Conservation (phyloP, 2,797 vertebrate genomes). For the Gouania willdenowi region DNA sequence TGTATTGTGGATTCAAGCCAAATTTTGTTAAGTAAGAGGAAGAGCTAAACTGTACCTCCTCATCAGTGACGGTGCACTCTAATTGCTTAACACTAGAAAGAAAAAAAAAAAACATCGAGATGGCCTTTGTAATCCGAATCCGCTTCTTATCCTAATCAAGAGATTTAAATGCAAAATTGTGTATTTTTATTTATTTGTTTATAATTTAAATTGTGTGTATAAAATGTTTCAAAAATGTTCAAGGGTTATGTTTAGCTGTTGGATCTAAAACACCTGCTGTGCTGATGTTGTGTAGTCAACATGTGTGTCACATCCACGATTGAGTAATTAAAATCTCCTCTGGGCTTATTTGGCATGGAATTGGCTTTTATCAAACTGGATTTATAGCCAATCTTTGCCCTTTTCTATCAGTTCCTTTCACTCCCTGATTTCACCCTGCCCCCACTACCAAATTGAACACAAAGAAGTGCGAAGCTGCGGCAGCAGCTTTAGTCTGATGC, state of each 20-base stretch:
- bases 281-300: constrained; percentile 4
- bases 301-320: constrained; percentile 22
- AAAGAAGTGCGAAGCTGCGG: constrained; percentile 72
- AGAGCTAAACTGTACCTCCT: constrained; percentile 32
- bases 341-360: constrained; percentile 26
- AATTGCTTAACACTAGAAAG: constrained; percentile 13
- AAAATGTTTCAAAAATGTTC: too few species aligned
- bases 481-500: constrained; percentile 76
- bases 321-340: constrained; percentile 15
- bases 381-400: constrained; percentile 61
- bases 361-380: constrained; percentile 46
- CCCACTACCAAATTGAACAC: constrained; percentile 67
- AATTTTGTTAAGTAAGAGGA: constrained; percentile 17
- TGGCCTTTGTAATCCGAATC: too few species aligned
- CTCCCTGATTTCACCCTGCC: constrained; percentile 60
- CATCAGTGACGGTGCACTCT: constrained; percentile 33
- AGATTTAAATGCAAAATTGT: too few species aligned
- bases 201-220: too few species aligned
- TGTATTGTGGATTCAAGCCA: constrained; percentile 35
- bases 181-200: too few species aligned
- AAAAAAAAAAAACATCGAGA: too few species aligned
- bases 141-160: too few species aligned
- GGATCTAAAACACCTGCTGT: too few species aligned
- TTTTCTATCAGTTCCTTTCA: constrained; percentile 61
- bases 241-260: too few species aligned